Evolutionary conservation across 2,797 vertebrate genomes (phyloP), one percentile per base, ranked within the genome.

Genomic region (Hypotaenidia philippensis): DNA sequence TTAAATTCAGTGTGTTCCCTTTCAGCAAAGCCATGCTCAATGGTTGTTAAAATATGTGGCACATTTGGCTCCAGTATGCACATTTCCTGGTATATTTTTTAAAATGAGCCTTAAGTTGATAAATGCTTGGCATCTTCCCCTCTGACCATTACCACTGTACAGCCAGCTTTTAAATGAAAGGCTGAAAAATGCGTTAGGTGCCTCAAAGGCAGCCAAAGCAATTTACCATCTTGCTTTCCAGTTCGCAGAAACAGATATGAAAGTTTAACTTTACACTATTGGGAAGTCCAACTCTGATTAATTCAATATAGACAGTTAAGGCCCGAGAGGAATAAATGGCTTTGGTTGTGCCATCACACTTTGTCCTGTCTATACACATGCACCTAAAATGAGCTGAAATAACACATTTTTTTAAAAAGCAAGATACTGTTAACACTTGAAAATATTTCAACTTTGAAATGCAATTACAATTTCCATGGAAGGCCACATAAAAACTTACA

Each of bases 151-250:
- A 38, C 45, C 66, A 17, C 45, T 57, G 61, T 78, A 79, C 70
- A 89, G 77, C 36, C 80, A 87, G 47, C 38, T 93, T 78, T 82
- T 76, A 83, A 90, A 65, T 41, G 55, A 84, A 83, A 82, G 29
- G 32, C 59, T 93, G 61, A 65, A 88, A 93, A 93, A 81, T 75
- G 38, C 57, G 59, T 78, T 45, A 52, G 47, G n/a, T 88, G 57
- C 41, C 59, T 93, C 70, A 81, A 78, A 88, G 77, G 65, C 83
- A 88, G 56, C 61, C 90, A 93, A 25, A 64, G 15, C 69, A 74
- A 78, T 90, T 92, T 70, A 41, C 55, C 36, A 15, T 83, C 53
- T 70, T 63, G 34, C 45, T 83, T 91, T 89, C 60, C 57, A 60
- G 20, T 71, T 89, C 84, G 49, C 53, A 83, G 68, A 80, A 66